A percentile compares a stretch with the other conserved stretches of the same genome.
Evolutionary conservation across 2,113 vertebrate genomes (phyloP).

Genomic region (Mungos mungo): DNA sequence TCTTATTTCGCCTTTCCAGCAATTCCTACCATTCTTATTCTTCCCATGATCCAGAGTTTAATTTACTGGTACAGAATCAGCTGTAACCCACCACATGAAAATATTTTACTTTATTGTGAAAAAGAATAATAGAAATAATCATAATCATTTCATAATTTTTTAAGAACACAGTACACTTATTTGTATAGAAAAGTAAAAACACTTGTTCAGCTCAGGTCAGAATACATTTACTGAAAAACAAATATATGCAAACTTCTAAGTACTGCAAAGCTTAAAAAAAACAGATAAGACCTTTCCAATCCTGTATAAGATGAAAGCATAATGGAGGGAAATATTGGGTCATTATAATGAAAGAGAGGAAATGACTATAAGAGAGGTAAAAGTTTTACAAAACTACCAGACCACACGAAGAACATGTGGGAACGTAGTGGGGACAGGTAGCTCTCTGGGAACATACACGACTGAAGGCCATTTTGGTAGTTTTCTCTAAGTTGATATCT

Average conservation of each 20-base stretch:
- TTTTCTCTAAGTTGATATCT: not conserved
- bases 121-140: not conserved
- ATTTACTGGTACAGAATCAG: not conserved
- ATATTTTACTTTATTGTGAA: constrained; percentile 14
- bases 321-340: not conserved
- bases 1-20: not conserved
- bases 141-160: not conserved
- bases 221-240: not conserved
- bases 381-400: not conserved
- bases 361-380: not conserved
- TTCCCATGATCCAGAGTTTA: not conserved
- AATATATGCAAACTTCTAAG: not conserved
- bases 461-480: not conserved
- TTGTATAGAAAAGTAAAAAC: not conserved
- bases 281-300: not conserved
- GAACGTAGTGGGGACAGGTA: too few species aligned
- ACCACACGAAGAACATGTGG: too few species aligned
- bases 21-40: not conserved
- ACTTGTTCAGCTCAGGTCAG: not conserved
- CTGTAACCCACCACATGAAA: not conserved
- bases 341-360: not conserved
- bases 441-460: not conserved
- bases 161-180: not conserved
- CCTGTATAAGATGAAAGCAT: not conserved
- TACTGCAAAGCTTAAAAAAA: not conserved